These are phyloP conservation scores for Diarsia brunnea DNA, from an alignment of 2,888 invertebrate species.

Conservation along the genomic window DNA sequence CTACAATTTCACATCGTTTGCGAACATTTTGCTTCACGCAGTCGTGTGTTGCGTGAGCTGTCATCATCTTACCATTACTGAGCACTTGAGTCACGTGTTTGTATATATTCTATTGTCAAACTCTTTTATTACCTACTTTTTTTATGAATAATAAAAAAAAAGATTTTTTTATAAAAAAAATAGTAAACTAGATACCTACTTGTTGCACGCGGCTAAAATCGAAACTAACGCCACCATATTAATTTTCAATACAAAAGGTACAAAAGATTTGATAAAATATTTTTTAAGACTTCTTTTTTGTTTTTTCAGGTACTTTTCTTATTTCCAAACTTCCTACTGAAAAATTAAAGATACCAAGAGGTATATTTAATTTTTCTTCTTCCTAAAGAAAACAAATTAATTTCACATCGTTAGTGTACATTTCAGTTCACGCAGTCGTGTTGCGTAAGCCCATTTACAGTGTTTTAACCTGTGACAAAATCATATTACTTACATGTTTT, in stretches of 20 bases:
- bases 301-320: no score
- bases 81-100: conserved; percentile 42
- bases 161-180: not conserved
- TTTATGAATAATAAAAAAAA: not conserved
- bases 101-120: conserved; percentile 37
- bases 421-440: no score
- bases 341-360: no score
- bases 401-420: no score
- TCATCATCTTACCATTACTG: conserved; percentile 53
- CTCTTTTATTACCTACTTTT: not conserved
- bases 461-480: no score
- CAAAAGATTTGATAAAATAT: no score
- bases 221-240: not conserved
- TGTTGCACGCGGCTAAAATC: not conserved
- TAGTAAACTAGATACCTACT: not conserved
- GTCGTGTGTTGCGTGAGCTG: conserved; percentile 46
- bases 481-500: no score
- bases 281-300: no score
- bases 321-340: no score
- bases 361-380: no score
- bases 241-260: not conserved
- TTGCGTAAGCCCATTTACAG: no score
- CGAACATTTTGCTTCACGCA: conserved; percentile 44
- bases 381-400: no score
- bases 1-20: conserved; percentile 19